Conservation (phyloP, 23 tunicate genomes). For the Trididemnum clinides region DNA sequence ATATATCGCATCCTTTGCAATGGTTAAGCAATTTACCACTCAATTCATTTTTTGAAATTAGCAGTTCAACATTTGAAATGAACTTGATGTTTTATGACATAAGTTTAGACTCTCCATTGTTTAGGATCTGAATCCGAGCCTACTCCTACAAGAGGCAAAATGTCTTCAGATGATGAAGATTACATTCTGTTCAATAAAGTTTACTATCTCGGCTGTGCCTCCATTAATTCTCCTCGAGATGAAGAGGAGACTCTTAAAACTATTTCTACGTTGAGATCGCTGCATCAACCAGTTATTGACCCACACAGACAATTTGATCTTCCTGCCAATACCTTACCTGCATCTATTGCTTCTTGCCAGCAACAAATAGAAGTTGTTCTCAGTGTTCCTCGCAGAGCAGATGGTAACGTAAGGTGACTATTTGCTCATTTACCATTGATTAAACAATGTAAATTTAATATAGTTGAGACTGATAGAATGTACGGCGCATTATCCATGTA, state of each 20-base stretch:
- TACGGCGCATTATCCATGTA: too few species aligned
- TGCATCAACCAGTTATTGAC: slow-evolving; percentile 13
- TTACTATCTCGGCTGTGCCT: slow-evolving; percentile 78
- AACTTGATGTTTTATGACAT: too few species aligned
- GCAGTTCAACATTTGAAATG: too few species aligned
- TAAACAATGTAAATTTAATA: not conserved
- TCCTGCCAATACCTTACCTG: not conserved
- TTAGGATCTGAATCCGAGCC: too few species aligned
- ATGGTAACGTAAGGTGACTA: slow-evolving; percentile 74
- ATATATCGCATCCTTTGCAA: too few species aligned
- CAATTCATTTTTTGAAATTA: too few species aligned
- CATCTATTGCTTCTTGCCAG: not conserved
- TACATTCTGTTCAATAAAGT: slow-evolving; percentile 82
- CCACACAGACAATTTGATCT: not conserved
- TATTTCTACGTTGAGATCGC: slow-evolving; percentile 54
- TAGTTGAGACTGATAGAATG: too few species aligned
- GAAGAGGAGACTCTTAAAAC: slow-evolving; percentile 57
- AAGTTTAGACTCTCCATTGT: too few species aligned
- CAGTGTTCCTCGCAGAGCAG: slow-evolving; percentile 70
- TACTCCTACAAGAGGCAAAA: too few species aligned
- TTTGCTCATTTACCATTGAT: not conserved
- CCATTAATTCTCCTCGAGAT: slow-evolving; percentile 66
- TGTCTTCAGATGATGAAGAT: slow-evolving; percentile 48
- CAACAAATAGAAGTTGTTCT: slow-evolving; percentile 76
- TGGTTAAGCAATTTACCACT: too few species aligned